A percentile compares a stretch with the other conserved stretches of the same genome.
Conservation (phyloP, 1,140 invertebrate genomes). For the Tetramorium alpestre region DNA sequence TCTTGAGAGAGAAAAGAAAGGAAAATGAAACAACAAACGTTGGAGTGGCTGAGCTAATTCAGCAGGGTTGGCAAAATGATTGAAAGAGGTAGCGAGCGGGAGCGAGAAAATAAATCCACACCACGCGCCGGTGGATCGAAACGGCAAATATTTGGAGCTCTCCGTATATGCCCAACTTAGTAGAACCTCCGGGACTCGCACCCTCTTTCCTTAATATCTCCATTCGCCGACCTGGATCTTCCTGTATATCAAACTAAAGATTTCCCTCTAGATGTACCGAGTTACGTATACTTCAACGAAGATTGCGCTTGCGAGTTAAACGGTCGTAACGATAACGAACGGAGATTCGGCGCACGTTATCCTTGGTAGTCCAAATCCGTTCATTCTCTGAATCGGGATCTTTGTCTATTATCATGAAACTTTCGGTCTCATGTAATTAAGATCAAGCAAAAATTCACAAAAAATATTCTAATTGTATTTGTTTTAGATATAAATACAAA, state of each 20-base stretch:
- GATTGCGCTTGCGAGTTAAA: conserved; percentile 26
- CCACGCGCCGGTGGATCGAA: conserved; percentile 37
- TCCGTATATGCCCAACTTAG: neutral
- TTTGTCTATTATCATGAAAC: neutral
- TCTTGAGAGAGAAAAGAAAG: neutral
- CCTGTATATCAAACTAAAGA: conserved; percentile 25
- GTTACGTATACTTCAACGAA: conserved; percentile 21
- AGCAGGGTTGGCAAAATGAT: neutral
- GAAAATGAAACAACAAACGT: conserved; percentile 36
- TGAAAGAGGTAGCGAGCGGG: neutral
- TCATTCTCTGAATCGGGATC: neutral
- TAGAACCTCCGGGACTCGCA: neutral
- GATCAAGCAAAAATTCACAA: neutral
- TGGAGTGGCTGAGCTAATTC: conserved; percentile 1
- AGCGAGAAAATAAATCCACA: conserved; percentile 41
- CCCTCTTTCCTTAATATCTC: conserved; percentile 31
- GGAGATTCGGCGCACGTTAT: neutral
- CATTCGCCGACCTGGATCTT: neutral
- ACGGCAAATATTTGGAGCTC: conserved; percentile 56
- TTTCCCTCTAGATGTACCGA: conserved; percentile 8
- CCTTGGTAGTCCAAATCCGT: neutral
- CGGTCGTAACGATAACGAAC: conserved; percentile 10
- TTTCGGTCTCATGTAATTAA: conserved; percentile 5
- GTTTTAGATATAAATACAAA: neutral
- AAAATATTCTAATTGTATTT: neutral